Evolutionary conservation across 2,797 vertebrate species (phyloP).

Genomic region (Sparidentex hasta): DNA sequence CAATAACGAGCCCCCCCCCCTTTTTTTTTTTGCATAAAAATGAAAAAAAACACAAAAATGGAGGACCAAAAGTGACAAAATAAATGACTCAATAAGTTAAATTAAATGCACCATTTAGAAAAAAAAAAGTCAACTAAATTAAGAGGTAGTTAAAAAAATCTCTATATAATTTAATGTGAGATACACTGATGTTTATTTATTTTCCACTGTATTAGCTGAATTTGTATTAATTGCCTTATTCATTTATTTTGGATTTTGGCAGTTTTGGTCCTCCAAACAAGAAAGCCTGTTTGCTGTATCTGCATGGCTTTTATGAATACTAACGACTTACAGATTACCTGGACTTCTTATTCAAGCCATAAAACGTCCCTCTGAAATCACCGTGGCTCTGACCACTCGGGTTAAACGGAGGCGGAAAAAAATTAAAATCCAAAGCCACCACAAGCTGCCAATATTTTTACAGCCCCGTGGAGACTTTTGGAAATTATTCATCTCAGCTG

Average conservation of each 20-base stretch:
- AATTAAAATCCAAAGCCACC: conserved; percentile 11
- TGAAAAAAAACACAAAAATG: conserved; percentile 4
- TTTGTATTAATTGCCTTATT: too few species aligned
- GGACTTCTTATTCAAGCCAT: conserved; percentile 24
- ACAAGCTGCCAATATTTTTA: conserved; percentile 19
- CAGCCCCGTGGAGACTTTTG: background rate
- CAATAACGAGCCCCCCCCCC: background rate
- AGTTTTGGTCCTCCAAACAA: too few species aligned
- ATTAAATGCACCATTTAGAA: too few species aligned
- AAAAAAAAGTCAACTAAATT: too few species aligned
- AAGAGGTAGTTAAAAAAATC: too few species aligned
- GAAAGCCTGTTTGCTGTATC: background rate
- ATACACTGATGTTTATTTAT: too few species aligned
- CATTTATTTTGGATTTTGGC: too few species aligned
- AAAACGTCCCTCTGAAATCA: conserved; percentile 10
- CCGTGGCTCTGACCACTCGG: background rate
- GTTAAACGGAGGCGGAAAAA: conserved; percentile 10
- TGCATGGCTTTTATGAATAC: conserved; percentile 18
- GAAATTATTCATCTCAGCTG: conserved; percentile 2
- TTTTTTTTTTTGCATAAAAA: background rate
- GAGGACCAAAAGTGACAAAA: too few species aligned
- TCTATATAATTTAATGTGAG: too few species aligned
- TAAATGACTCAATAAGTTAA: too few species aligned
- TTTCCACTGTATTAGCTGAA: too few species aligned
- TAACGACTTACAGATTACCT: conserved; percentile 9